phyloP scores from a whole-genome alignment of 2,113 vertebrate species.

The Mugil cephalus region DNA sequence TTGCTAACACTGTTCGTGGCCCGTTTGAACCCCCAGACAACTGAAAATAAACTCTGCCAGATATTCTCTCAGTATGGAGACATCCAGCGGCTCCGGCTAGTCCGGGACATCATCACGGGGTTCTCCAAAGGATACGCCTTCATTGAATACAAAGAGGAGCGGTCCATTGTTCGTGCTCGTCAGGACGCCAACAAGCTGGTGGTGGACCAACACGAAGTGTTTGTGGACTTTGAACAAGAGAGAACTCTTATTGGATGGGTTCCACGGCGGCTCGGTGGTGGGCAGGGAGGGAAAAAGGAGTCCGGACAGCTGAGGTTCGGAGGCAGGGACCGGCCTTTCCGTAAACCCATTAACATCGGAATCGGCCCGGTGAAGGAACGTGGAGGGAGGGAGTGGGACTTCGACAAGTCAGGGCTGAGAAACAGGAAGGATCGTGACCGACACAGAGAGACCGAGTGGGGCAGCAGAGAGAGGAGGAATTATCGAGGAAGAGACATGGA shows the following conservation, averaged over 20 bases:
- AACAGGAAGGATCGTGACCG: slow-evolving; percentile 85
- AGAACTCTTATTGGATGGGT: slow-evolving; percentile 94
- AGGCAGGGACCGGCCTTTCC: slow-evolving; percentile 94
- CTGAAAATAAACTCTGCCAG: slow-evolving; percentile 90
- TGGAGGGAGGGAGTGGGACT: slow-evolving; percentile 81
- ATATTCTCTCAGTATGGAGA: slow-evolving; percentile 94
- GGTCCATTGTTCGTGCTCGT: slow-evolving; percentile 88
- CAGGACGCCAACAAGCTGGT: slow-evolving; percentile 93
- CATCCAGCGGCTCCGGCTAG: slow-evolving; percentile 89
- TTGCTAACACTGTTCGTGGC: slow-evolving; percentile 93
- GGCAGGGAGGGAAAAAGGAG: slow-evolving; percentile 95
- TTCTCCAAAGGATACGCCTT: slow-evolving; percentile 95
- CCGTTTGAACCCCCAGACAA: slow-evolving; percentile 91
- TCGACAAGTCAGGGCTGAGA: slow-evolving; percentile 78
- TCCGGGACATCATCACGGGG: slow-evolving; percentile 93
- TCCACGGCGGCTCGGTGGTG: slow-evolving; percentile 92
- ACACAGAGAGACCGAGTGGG: slow-evolving; percentile 75
- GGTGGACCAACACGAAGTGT: slow-evolving; percentile 93
- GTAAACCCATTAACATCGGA: slow-evolving; percentile 92
- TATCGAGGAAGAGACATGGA: slow-evolving; percentile 81
- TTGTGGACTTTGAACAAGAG: slow-evolving; percentile 95
- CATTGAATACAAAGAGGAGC: slow-evolving; percentile 93
- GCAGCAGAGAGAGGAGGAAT: slow-evolving; percentile 77
- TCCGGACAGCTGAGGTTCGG: slow-evolving; percentile 96
- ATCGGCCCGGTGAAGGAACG: slow-evolving; percentile 77